Conservation (phyloP, 2,113 vertebrate species). For the Nothocercus julius region DNA sequence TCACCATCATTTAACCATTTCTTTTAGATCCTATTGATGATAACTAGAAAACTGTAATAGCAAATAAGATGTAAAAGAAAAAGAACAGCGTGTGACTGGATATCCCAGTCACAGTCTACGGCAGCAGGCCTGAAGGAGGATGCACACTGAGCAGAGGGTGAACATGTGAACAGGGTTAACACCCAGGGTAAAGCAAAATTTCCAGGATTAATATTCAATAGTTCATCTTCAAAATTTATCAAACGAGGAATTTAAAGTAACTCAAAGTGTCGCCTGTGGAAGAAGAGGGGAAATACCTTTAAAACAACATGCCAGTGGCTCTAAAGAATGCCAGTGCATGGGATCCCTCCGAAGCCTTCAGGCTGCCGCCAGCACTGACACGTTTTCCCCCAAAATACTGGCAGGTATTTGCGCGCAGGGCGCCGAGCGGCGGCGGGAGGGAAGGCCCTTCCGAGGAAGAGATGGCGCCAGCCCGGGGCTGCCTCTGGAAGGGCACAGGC, state of each 20-base stretch:
- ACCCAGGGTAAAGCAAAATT: neutral
- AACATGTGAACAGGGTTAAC: neutral
- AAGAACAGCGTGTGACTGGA: neutral
- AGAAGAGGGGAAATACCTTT: neutral
- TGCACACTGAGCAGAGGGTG: no score
- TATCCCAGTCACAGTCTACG: neutral
- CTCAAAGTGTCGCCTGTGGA: neutral
- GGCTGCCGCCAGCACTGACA: neutral
- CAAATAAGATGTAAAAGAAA: neutral
- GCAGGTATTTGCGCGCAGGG: no score
- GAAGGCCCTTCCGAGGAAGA: neutral
- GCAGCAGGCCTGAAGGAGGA: no score
- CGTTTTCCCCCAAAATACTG: neutral
- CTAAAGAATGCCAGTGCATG: neutral
- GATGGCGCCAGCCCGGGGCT: no score
- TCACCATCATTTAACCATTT: no score
- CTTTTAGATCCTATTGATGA: neutral
- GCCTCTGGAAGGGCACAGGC: neutral
- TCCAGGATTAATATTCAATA: neutral
- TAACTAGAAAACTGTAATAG: neutral
- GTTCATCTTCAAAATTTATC: neutral
- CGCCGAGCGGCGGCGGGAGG: no score
- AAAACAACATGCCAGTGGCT: neutral
- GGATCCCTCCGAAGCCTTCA: no score
- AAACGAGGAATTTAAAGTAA: neutral